phyloP scores from a whole-genome alignment of 2,888 invertebrate genomes.

The Cyclophora albipunctata region DNA sequence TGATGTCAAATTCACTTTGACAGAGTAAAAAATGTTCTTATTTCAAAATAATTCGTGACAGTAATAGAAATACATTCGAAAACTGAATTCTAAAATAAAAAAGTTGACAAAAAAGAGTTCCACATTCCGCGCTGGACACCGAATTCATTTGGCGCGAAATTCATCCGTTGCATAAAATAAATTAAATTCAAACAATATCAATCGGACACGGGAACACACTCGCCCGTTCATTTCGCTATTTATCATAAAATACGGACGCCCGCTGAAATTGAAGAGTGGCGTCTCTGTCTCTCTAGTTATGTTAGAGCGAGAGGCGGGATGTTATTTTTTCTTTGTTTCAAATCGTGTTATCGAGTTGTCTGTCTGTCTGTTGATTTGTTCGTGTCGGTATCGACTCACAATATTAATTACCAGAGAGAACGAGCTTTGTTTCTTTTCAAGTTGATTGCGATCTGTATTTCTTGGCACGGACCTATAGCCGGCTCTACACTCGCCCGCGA shows the following conservation, averaged over 20 bases:
- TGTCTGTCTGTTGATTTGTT: conserved; percentile 58
- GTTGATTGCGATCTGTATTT: conserved; percentile 41
- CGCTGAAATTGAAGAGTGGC: conserved; percentile 45
- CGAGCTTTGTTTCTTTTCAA: conserved; percentile 53
- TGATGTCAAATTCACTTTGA: no score
- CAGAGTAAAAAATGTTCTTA: no score
- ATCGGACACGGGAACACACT: conserved; percentile 65
- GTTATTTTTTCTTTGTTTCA: conserved; percentile 45
- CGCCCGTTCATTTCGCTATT: conserved; percentile 54
- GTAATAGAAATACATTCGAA: no score
- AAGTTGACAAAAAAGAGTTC: no score
- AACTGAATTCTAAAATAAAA: no score
- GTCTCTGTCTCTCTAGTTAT: conserved; percentile 28
- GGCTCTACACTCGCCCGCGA: no score
- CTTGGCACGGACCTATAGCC: conserved; percentile 23
- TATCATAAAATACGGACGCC: conserved; percentile 60
- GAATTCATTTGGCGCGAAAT: conserved; percentile 50
- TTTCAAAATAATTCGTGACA: no score
- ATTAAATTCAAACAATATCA: conserved; percentile 64
- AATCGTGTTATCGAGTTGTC: conserved; percentile 52
- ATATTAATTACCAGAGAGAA: conserved; percentile 63
- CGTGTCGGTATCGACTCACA: conserved; percentile 50
- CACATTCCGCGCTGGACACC: conserved; percentile 10
- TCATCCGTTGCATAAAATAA: conserved; percentile 52
- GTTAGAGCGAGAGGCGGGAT: conserved; percentile 28